Conservation (phyloP, 2,113 vertebrate genomes). For the Junco hyemalis region DNA sequence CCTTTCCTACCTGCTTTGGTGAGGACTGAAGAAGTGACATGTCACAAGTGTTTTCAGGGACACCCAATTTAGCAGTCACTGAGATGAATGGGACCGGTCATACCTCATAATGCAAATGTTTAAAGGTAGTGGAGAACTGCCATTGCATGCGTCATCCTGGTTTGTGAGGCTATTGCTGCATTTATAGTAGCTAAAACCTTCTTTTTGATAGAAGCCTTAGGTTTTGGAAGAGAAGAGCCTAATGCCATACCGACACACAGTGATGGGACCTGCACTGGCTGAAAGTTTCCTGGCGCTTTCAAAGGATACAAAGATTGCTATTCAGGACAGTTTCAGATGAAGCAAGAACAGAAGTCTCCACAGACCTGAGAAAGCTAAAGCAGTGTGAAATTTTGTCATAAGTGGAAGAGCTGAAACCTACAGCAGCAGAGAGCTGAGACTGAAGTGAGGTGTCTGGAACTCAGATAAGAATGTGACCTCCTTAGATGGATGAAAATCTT, state of each 20-base stretch:
- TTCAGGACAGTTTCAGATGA: conserved; percentile 6
- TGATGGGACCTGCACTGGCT: not conserved
- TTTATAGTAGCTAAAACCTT: not conserved
- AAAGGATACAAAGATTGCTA: not conserved
- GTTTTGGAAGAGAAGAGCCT: not conserved
- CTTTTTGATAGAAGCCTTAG: not conserved
- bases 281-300: not conserved
- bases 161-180: not conserved
- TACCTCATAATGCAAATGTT: not conserved
- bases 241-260: not conserved
- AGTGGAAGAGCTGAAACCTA: not conserved
- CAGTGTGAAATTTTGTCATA: not conserved
- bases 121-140: not conserved
- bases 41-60: not conserved
- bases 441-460: not conserved
- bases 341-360: not conserved
- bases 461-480: not conserved
- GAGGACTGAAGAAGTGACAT: not conserved
- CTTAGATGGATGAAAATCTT: not conserved
- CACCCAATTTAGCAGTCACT: not conserved
- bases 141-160: not conserved
- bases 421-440: not conserved
- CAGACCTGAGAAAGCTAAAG: not conserved
- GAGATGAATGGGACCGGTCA: not conserved
- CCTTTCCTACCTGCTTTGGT: not conserved